Base-by-base conservation (phyloP, 2,888 invertebrate genomes). In the Idaea biselata region DNA sequence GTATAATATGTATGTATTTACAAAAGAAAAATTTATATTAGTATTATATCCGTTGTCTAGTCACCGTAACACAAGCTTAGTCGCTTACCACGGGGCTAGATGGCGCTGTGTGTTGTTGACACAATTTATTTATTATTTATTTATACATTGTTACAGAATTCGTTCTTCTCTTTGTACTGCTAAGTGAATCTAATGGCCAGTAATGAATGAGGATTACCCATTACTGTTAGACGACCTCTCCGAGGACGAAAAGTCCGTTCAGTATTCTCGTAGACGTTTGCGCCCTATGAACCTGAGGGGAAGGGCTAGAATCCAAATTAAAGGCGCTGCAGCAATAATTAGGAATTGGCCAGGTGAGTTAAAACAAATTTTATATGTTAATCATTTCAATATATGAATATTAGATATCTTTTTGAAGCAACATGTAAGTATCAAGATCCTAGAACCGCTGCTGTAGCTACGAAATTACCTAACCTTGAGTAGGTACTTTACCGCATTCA, bases 191-290 rank as follows among this genome's bases (percentile, higher is more conserved):
- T 75, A 69, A 88, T 88, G 87, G 85, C 77, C 67, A 84, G 88
- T 78, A 69, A 91, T 91, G 91, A 86, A 74, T 67, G 91, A 91
- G 67, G 82, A 90, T 65, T 83, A 77, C 60, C 90, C 91, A 61
- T 79, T 91, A 68, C 76, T 91, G 64, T 79, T 80, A 70, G 89
- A 89, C 63, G 86, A 86, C 5, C 66, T 77, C 17, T 84, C 86
- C 0, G 90, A 90, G 61, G 89, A 90, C 63, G 90, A 90, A 4
- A 75, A 73, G 16, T 77, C 74, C 59, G 80, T 72, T 62, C 79
- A 82, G 53, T 78, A 73, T 1, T 79, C 77, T 60, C 79, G 81
- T 17, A 75, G 80, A 33, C 74, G 78, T 16, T 65, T 70, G 16
- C 79, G 79, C 44, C 73, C 77, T 16, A 72, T 77, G 62, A 74